A percentile compares a stretch with the other conserved stretches of the same genome.
Conservation (phyloP, 1,140 invertebrate genomes). For the Lordiphosa collinella region DNA sequence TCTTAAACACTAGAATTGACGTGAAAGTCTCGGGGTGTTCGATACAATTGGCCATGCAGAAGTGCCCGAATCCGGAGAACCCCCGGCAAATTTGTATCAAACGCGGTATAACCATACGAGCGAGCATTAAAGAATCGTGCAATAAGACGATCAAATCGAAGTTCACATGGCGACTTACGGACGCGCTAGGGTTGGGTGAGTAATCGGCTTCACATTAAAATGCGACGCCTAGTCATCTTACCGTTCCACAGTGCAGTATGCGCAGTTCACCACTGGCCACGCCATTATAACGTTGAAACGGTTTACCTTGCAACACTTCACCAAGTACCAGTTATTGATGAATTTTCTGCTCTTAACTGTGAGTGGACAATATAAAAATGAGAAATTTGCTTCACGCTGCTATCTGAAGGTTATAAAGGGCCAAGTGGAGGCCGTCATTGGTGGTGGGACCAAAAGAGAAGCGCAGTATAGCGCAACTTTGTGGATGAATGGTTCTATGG, state of each 20-base stretch:
- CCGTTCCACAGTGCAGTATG: constrained; percentile 20
- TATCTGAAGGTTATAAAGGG: constrained; percentile 16
- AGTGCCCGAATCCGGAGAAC: background rate
- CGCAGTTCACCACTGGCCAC: background rate
- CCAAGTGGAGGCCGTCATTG: constrained; percentile 30
- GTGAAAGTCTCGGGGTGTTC: background rate
- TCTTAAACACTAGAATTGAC: background rate
- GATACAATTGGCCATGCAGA: constrained; percentile 1
- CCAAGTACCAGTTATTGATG: constrained; percentile 3
- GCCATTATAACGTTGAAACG: background rate
- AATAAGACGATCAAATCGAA: background rate
- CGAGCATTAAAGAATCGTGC: background rate
- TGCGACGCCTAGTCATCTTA: background rate
- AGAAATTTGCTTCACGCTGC: constrained; percentile 20
- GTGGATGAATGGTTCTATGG: constrained; percentile 25
- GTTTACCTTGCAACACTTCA: constrained; percentile 1
- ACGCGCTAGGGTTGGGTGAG: constrained; percentile 18
- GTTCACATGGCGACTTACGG: constrained; percentile 12
- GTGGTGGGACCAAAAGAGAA: background rate
- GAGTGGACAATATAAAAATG: background rate
- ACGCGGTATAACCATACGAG: background rate
- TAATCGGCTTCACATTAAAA: background rate
- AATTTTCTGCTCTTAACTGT: constrained; percentile 15
- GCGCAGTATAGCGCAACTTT: background rate
- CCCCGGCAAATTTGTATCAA: background rate